Conservation (phyloP, 2,888 invertebrate species). For the Cephalotes varians region DNA sequence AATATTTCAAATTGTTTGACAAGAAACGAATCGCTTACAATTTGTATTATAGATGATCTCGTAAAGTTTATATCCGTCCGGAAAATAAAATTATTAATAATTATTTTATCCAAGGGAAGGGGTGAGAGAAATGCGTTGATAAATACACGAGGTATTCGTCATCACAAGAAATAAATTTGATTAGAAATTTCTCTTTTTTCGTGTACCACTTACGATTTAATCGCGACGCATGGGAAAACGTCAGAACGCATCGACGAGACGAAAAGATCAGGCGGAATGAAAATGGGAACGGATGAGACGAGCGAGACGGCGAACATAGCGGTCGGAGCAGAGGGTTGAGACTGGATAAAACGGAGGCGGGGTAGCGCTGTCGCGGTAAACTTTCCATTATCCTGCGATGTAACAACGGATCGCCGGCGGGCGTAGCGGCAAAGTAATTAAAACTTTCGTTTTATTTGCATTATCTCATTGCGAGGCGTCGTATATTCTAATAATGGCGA, state of each 20-base stretch:
- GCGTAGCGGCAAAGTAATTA: constrained; percentile 85
- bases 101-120: not conserved
- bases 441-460: constrained; percentile 86
- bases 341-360: constrained; percentile 58
- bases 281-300: constrained; percentile 13
- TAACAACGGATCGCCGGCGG: constrained; percentile 82
- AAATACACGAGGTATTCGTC: constrained; percentile 9
- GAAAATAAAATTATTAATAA: constrained; percentile 13
- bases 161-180: constrained; percentile 19
- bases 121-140: not conserved
- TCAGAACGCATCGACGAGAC: constrained; percentile 57
- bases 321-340: constrained; percentile 60
- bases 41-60: not conserved
- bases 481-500: constrained; percentile 85
- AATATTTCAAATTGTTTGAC: not conserved
- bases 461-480: constrained; percentile 85
- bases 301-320: constrained; percentile 42
- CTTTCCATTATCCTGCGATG: constrained; percentile 84
- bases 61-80: not conserved
- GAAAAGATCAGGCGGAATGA: constrained; percentile 46
- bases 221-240: constrained; percentile 45
- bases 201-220: constrained; percentile 39
- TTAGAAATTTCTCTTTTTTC: constrained; percentile 20
- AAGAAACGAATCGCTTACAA: not conserved
- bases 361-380: constrained; percentile 82